These are phyloP conservation scores for Luperina nickerlii DNA, from an alignment of 2,888 invertebrate genomes.

Conservation along the genomic window DNA sequence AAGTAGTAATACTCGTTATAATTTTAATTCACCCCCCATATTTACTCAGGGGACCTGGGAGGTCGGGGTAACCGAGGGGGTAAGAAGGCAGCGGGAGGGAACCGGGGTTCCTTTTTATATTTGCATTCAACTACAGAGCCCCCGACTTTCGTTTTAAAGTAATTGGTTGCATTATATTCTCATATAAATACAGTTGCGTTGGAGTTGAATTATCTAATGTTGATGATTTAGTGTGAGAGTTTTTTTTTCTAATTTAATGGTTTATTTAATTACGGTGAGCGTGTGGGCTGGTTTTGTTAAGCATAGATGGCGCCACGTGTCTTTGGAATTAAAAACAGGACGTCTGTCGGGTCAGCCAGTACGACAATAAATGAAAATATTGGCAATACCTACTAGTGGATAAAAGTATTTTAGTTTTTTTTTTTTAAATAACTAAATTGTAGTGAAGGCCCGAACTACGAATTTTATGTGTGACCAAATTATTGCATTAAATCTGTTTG, in stretches of 20 bases:
- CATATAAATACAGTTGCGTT: constrained; percentile 60
- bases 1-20: constrained; percentile 73
- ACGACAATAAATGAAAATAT: no score
- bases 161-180: constrained; percentile 83
- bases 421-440: no score
- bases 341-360: no score
- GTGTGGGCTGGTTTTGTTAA: background rate
- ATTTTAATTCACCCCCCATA: constrained; percentile 79
- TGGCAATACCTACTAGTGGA: no score
- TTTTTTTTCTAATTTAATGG: constrained; percentile 1
- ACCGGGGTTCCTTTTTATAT: constrained; percentile 69
- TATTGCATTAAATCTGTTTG: background rate
- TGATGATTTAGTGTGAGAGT: background rate
- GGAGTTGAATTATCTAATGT: constrained; percentile 41
- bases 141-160: constrained; percentile 83
- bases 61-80: constrained; percentile 51
- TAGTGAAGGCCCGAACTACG: no score
- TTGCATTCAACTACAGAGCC: constrained; percentile 80
- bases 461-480: background rate
- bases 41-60: constrained; percentile 69
- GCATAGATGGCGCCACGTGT: no score
- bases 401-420: no score
- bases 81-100: constrained; percentile 28
- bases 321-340: no score
- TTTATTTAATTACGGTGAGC: constrained; percentile 14